Evolutionary conservation across 1,140 invertebrate species (phyloP).

Genomic region (Heliconius hermathena): DNA sequence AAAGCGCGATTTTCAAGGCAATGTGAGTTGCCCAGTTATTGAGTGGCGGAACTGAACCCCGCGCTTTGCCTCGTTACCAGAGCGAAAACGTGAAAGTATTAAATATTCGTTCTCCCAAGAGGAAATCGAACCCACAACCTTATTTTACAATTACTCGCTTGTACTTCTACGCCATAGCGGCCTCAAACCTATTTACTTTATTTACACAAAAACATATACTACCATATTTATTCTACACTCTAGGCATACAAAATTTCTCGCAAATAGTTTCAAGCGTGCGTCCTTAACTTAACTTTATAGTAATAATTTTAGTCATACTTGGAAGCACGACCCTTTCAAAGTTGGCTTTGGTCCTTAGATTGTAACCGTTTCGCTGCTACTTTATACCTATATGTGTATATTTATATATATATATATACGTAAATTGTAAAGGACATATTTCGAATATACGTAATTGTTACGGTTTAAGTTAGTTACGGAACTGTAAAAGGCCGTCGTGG

Average conservation of each 20-base stretch:
- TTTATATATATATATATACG: background rate
- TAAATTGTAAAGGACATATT: conserved; percentile 38
- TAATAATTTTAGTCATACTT: conserved; percentile 26
- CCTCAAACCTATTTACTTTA: no score
- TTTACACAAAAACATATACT: no score
- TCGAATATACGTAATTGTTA: conserved; percentile 12
- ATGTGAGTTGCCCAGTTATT: no score
- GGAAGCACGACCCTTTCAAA: conserved; percentile 36
- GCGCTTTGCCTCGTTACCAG: no score
- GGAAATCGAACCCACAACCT: no score
- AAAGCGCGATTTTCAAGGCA: no score
- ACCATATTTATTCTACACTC: background rate
- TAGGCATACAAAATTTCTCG: background rate
- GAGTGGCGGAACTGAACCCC: no score
- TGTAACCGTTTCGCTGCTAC: conserved; percentile 7
- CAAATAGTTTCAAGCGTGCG: conserved; percentile 5
- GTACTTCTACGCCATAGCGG: no score
- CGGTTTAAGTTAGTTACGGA: conserved; percentile 20
- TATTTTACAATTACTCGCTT: no score
- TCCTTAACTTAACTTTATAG: background rate
- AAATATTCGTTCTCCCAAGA: no score
- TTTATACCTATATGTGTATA: background rate
- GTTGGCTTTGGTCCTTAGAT: conserved; percentile 22
- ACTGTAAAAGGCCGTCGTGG: background rate
- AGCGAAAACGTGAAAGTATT: no score